These are phyloP conservation scores for Periophthalmus modestus DNA, from an alignment of 2,113 vertebrate genomes.

Conservation along the genomic window DNA sequence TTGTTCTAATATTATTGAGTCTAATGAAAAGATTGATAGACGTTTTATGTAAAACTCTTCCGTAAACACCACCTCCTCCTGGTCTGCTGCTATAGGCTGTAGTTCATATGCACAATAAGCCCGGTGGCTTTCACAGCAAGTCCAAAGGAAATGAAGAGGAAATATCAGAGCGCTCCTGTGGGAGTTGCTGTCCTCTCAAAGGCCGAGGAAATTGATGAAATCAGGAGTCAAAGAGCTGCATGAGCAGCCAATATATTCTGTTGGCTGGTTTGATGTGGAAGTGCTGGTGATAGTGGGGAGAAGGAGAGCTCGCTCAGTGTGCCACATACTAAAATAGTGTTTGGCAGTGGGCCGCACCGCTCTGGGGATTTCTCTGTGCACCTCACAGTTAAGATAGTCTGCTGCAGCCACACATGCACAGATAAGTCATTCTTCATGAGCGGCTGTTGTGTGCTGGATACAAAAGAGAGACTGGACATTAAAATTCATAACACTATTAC, in stretches of 20 bases:
- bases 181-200: conserved; percentile 29
- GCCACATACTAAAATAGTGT: conserved; percentile 46
- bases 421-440: conserved; percentile 25
- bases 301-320: conserved; percentile 15
- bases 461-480: conserved; percentile 31
- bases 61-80: conserved; percentile 4
- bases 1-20: neutral
- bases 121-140: conserved; percentile 16
- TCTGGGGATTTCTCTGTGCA: conserved; percentile 31
- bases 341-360: conserved; percentile 23
- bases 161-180: conserved; percentile 16
- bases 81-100: neutral
- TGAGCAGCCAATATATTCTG: conserved; percentile 17
- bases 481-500: conserved; percentile 27
- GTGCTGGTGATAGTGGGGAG: conserved; percentile 5
- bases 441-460: conserved; percentile 39
- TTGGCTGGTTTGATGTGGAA: conserved; percentile 21
- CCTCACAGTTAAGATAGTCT: conserved; percentile 30
- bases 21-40: neutral
- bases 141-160: conserved; percentile 28
- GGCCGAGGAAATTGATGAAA: conserved; percentile 35
- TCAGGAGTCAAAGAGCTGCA: conserved; percentile 31
- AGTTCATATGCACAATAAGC: conserved; percentile 21
- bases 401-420: conserved; percentile 12
- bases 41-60: neutral